Base-by-base conservation (phyloP, 1,140 invertebrate species). In the Trypoxylus dichotomus region DNA sequence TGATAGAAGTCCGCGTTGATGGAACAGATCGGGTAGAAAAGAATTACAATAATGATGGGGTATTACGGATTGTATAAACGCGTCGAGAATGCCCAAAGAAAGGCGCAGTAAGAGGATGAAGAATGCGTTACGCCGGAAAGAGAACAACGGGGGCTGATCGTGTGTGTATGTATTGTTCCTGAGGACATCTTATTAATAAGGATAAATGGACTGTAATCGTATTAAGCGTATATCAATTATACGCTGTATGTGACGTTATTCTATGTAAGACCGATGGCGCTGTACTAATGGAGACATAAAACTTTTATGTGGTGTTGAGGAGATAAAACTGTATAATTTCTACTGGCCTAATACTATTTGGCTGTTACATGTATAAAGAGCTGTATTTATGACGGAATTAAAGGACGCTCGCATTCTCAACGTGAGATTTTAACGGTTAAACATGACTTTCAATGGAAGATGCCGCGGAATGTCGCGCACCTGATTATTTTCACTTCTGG, bases 11-110 rank as follows among this genome's bases (percentile, higher is more conserved):
- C 78, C 68, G 77, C 81, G 47, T 54, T 80, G 77, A 78, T 83
- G 78, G 82, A 79, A 77, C 79, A 77, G 80, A 81, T 79, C 80
- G 78, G 54, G 76, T 79, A 58, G 78, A 80, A 78, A 83, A 83
- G 82, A 83, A 82, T 82, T 82, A 79, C 83, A 83, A 83, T 83
- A 83, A 83, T 80, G 82, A 80, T 77, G 78, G 60, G 47, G 60
- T 68, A 68, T 68, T 68, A 68, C 60, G 60, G 60, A 68, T 68
- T 68, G 60, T 68, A 68, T 68, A 68, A n/a, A 68, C 60, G 60
- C 15, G 60, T 68, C 60, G 21, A 24, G 60, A 25, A 68, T 68
- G 60, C 24, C n/a, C 3, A 24, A 68, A 68, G 60, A 29, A 68
- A 29, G 24, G 19, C 60, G 19, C 5, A 54, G 13, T 54, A 54